Evolutionary conservation across 1,140 invertebrate species (phyloP).

Genomic region (Meteorus sp.): DNA sequence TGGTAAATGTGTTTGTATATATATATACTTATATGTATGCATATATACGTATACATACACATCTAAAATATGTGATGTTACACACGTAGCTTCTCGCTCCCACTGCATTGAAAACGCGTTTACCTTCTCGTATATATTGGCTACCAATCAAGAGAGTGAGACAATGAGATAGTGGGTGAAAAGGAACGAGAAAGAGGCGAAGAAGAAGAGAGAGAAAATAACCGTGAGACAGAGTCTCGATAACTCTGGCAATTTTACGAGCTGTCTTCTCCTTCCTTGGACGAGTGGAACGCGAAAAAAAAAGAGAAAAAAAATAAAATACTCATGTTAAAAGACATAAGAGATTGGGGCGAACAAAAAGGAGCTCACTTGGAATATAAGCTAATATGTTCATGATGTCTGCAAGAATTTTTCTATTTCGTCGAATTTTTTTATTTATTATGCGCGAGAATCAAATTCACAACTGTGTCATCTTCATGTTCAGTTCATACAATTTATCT

Average conservation of each 20-base stretch:
- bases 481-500: too few species aligned
- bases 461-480: too few species aligned
- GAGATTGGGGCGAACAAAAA: too few species aligned
- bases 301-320: conserved; percentile 2
- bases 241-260: conserved; percentile 27
- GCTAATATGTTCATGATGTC: too few species aligned
- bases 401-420: too few species aligned
- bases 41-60: conserved; percentile 2
- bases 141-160: background rate
- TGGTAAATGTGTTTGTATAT: background rate
- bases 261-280: conserved; percentile 23
- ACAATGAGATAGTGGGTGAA: background rate
- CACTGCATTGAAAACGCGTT: background rate
- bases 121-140: background rate
- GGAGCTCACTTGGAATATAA: too few species aligned
- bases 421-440: too few species aligned
- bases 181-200: too few species aligned
- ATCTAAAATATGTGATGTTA: background rate
- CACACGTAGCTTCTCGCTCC: background rate
- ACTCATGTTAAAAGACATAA: too few species aligned
- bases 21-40: background rate
- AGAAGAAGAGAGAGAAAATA: too few species aligned
- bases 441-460: too few species aligned
- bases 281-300: conserved; percentile 12
- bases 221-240: conserved; percentile 25